These are phyloP conservation scores for Odontothrips loti DNA, from an alignment of 2,888 invertebrate species.

Conservation along the genomic window DNA sequence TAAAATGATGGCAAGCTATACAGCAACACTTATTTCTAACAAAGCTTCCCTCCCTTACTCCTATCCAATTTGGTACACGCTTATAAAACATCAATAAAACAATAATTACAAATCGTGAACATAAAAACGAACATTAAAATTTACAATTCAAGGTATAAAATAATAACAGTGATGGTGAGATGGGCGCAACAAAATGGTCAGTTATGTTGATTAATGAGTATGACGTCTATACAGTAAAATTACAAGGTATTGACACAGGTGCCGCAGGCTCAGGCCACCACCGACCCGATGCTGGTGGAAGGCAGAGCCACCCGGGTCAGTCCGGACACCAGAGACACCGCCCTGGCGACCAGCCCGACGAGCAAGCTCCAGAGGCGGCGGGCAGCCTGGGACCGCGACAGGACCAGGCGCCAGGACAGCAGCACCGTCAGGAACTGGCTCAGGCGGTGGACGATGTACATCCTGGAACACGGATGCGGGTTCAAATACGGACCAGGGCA, in stretches of 20 bases:
- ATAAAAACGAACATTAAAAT: not conserved
- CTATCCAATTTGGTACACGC: not conserved
- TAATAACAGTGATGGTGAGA: not conserved
- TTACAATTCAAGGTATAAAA: not conserved
- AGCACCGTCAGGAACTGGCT: slow-evolving; percentile 43
- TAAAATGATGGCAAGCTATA: not conserved
- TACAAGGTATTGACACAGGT: not conserved
- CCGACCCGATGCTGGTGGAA: not conserved
- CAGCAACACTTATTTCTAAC: not conserved
- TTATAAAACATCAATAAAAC: not conserved
- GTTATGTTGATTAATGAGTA: not conserved
- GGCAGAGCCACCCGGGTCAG: not conserved
- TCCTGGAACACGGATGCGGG: slow-evolving; percentile 38
- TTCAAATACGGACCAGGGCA: not conserved
- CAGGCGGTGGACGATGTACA: slow-evolving; percentile 45
- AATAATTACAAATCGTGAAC: not conserved
- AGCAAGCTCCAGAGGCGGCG: not conserved
- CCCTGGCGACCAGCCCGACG: not conserved
- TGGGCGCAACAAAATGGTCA: not conserved
- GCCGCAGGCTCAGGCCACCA: not conserved
- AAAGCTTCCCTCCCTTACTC: not conserved
- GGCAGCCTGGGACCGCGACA: not conserved
- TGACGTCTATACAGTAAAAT: not conserved
- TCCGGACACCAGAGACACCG: not conserved
- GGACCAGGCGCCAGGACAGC: slow-evolving; percentile 41